Conservation (phyloP, 2,888 invertebrate species). For the Alitta virens region DNA sequence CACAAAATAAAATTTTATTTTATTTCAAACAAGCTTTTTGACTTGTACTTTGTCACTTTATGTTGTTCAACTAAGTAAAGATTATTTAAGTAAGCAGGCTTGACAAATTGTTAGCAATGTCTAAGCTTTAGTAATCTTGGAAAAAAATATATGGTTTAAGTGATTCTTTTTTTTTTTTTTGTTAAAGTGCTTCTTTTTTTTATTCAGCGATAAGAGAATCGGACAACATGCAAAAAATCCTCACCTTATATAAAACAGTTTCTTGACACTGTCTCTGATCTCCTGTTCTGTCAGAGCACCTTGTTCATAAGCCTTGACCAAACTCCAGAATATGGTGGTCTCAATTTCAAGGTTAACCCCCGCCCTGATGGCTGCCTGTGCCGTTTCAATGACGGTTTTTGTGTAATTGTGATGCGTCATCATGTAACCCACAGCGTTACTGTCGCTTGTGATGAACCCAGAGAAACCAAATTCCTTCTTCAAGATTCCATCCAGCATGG, state of each 20-base stretch:
- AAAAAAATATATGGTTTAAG: no score
- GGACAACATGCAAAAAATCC: no score
- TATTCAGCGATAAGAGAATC: no score
- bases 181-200: no score
- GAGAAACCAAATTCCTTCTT: constrained; percentile 45
- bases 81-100: no score
- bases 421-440: constrained; percentile 40
- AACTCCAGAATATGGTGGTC: not conserved
- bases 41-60: no score
- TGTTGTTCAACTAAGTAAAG: no score
- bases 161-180: no score
- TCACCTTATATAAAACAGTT: constrained; percentile 29
- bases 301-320: constrained; percentile 17
- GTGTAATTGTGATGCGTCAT: constrained; percentile 27
- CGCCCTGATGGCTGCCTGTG: constrained; percentile 25
- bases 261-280: constrained; percentile 24
- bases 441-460: constrained; percentile 50
- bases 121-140: no score
- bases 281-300: constrained; percentile 17
- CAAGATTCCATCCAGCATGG: constrained; percentile 33
- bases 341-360: constrained; percentile 31
- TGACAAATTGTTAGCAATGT: no score
- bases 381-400: constrained; percentile 23
- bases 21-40: no score
- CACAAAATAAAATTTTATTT: no score